These are phyloP conservation scores for Hypothenemus hampei DNA, from an alignment of 1,140 invertebrate genomes.

Conservation along the genomic window DNA sequence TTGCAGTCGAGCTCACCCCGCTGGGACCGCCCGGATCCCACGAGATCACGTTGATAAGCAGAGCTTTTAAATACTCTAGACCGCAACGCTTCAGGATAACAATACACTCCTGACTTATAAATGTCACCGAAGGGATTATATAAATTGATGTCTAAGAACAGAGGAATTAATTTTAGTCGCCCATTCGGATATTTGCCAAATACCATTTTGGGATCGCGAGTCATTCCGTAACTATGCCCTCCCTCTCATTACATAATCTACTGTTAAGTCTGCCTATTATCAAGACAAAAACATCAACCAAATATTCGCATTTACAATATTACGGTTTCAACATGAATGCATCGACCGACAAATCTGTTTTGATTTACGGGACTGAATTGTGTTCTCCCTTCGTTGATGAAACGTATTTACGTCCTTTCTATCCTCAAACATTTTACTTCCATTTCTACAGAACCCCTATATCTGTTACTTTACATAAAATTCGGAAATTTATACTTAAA, in stretches of 20 bases:
- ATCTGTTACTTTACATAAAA: no score
- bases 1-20: conserved; percentile 9
- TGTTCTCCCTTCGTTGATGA: conserved; percentile 13
- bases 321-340: conserved; percentile 19
- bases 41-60: conserved; percentile 41
- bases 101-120: conserved; percentile 45
- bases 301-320: conserved; percentile 23
- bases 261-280: conserved; percentile 29
- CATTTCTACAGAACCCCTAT: no score
- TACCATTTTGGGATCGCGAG: conserved; percentile 39
- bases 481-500: no score
- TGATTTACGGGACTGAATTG: conserved; percentile 18
- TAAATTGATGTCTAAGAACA: conserved; percentile 43
- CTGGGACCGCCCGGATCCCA: conserved; percentile 21
- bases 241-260: conserved; percentile 37
- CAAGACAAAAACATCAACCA: conserved; percentile 31
- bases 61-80: conserved; percentile 43
- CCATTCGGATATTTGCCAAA: conserved; percentile 44
- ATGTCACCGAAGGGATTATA: conserved; percentile 43
- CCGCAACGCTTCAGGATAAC: conserved; percentile 41
- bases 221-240: conserved; percentile 31
- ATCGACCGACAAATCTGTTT: conserved; percentile 21
- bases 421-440: background rate
- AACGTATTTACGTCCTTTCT: conserved; percentile 9
- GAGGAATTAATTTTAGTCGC: conserved; percentile 45